Evolutionary conservation across 2,113 vertebrate species (phyloP).

Genomic region (Lepus americanus): DNA sequence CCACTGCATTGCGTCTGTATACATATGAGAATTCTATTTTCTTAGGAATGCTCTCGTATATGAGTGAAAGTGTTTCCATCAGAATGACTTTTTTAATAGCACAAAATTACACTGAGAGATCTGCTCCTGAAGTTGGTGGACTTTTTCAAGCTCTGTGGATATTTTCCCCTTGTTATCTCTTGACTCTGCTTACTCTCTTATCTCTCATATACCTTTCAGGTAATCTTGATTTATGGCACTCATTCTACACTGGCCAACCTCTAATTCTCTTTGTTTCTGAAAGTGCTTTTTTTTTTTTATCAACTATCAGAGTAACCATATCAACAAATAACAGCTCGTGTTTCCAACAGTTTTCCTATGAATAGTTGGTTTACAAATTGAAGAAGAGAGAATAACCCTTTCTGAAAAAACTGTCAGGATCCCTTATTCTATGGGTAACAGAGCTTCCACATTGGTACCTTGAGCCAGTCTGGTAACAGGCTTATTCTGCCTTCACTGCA

Average conservation of each 20-base stretch:
- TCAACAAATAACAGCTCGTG: conserved; percentile 27
- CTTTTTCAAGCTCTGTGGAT: conserved; percentile 5
- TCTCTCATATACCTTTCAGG: conserved; percentile 22
- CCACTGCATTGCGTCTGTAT: neutral
- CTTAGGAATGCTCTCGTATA: neutral
- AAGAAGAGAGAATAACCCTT: neutral
- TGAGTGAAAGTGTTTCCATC: neutral
- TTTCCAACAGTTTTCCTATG: conserved; percentile 46
- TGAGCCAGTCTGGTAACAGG: accelerated
- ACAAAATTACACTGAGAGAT: neutral
- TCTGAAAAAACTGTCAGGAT: neutral
- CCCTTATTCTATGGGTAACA: neutral
- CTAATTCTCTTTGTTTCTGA: conserved; percentile 57
- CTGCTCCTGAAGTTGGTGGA: neutral
- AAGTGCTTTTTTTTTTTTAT: conserved; percentile 37
- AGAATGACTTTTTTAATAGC: neutral
- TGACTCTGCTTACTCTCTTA: neutral
- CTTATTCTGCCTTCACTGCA: neutral
- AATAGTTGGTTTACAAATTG: conserved; percentile 27
- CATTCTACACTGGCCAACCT: conserved; percentile 24
- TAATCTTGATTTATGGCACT: conserved; percentile 56
- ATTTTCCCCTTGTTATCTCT: conserved; percentile 23
- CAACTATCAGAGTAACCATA: neutral
- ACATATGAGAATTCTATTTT: neutral
- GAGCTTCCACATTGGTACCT: neutral